Base-by-base conservation (phyloP, 2,113 vertebrate species). In the Muntiacus muntjak region DNA sequence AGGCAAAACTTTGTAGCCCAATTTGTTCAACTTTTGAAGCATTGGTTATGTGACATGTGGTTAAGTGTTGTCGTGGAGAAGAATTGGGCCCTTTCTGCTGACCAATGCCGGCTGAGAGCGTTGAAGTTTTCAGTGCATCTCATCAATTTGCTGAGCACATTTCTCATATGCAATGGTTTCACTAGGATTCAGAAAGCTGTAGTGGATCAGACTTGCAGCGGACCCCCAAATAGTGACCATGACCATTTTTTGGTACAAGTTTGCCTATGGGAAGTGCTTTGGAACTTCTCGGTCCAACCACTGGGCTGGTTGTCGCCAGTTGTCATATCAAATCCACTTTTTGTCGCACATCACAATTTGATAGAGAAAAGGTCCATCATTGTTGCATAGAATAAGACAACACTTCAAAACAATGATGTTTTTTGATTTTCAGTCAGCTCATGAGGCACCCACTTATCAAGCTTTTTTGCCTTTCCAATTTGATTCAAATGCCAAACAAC, bases 41-140 rank as follows among this genome's bases (percentile, higher is more conserved):
- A 1, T 0, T 40, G 67, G 10, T 71, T 40, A 71, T 40, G 19
- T 40, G n/a, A 40, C 4, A 0, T 36, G 36, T 0, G 0, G 71
- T 25, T 13, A 25, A 43, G 23, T 26, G 23, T 26, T 43, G 71
- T 43, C 3, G 0, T 26, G 71, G 36, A 74, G 71, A 74, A 74
- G 71, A 43, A 13, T 3, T 74, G 11, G n/a, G 64, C 64, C 21
- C 71, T 43, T 74, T 74, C 36, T 43, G 21, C 3, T 23, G 71
- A 74, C 23, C 36, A 25, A 3, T 26, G 71, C 36, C 0, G 0
- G 21, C 71, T 76, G 71, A 40, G 1, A 43, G 36, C 3, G 0
- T 4, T 43, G 71, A 13, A 7, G 0, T 3, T 43, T 43, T 43
- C 36, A 14, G 36, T 7, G 36, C 23, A 7, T 76, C 23, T 76